Conservation (phyloP, 2,888 invertebrate species). For the Sarcophaga carnaria region DNA sequence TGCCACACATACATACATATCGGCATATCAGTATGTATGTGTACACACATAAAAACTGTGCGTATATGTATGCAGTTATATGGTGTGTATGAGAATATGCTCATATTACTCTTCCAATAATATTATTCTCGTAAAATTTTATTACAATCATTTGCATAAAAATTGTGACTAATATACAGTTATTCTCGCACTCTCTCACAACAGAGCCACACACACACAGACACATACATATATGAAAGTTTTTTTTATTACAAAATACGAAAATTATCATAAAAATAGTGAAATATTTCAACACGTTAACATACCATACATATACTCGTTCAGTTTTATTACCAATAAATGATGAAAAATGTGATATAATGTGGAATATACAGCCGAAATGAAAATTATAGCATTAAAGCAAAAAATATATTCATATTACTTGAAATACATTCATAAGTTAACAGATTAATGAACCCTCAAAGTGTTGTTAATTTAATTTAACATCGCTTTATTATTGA, state of each 20-base stretch:
- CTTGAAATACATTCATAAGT: too few relatives aligned
- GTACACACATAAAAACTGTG: not conserved
- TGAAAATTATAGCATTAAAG: too few relatives aligned
- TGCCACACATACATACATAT: not conserved
- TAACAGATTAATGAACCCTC: too few relatives aligned
- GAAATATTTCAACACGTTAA: slow-evolving; percentile 58
- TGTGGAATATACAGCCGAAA: not conserved
- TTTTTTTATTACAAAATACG: slow-evolving; percentile 39
- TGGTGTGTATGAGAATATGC: not conserved
- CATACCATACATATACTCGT: not conserved
- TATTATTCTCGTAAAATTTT: slow-evolving; percentile 45
- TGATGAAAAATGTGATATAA: not conserved
- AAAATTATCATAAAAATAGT: slow-evolving; percentile 51
- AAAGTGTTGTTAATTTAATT: too few relatives aligned
- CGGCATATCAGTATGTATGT: not conserved
- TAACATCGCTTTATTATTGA: too few relatives aligned
- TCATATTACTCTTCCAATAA: slow-evolving; percentile 27
- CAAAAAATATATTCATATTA: too few relatives aligned
- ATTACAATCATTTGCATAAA: slow-evolving; percentile 56
- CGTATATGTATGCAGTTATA: not conserved
- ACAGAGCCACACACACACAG: not conserved
- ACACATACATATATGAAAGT: not conserved
- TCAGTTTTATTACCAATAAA: not conserved
- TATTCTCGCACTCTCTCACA: slow-evolving; percentile 10
- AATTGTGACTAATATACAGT: slow-evolving; percentile 32